These are phyloP conservation scores for Plecotus auritus DNA, from an alignment of 2,113 vertebrate species.

Conservation along the genomic window DNA sequence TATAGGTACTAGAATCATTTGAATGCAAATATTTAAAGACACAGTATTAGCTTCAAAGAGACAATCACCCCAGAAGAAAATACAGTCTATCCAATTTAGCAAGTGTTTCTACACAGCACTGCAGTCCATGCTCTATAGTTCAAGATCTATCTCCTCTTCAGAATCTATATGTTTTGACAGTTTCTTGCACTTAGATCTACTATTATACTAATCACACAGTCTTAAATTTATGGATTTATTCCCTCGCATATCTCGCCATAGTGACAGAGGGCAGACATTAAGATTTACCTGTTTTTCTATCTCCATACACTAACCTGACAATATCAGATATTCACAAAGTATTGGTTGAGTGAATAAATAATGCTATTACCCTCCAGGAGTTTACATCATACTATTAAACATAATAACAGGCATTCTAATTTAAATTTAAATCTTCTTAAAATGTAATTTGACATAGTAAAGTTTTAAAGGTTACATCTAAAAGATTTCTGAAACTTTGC, in stretches of 20 bases:
- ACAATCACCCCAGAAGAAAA: neutral
- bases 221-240: neutral
- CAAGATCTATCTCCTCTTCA: neutral
- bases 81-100: neutral
- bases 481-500: neutral
- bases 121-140: neutral
- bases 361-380: neutral
- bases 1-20: neutral
- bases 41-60: neutral
- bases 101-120: neutral
- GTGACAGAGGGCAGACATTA: neutral
- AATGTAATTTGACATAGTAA: constrained; percentile 14
- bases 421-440: constrained; percentile 39
- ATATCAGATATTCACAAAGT: neutral
- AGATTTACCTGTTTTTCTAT: neutral
- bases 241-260: neutral
- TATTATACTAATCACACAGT: neutral
- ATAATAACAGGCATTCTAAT: neutral
- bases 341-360: neutral
- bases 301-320: neutral
- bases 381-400: neutral
- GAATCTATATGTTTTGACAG: neutral
- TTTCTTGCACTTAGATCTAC: neutral
- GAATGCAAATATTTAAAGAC: neutral
- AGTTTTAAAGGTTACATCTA: neutral